Base-by-base conservation (phyloP, 2,113 vertebrate species). In the Pteropus alecto region DNA sequence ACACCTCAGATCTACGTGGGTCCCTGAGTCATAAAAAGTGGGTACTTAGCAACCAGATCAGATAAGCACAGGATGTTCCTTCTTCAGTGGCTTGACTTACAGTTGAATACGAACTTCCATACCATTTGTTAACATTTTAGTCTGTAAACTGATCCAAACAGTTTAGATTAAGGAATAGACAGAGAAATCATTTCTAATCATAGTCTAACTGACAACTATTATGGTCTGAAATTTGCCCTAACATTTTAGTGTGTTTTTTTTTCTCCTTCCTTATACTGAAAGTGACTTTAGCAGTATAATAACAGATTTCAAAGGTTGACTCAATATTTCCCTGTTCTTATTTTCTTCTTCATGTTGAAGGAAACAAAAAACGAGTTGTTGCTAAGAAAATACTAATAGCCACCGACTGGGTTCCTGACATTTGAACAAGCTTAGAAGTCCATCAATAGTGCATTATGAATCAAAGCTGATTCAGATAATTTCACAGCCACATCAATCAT, bases 31-130 rank as follows among this genome's bases (percentile, higher is more conserved):
- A 96, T 91, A 94, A 98, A 97, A 43, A 97, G 92, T 28, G 90
- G 96, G 82, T 98, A 97, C 97, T 97, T 98, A 98, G 98, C 98
- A 98, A 98, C 98, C 67, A 96, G 94, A 97, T 86, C 90, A 97
- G 95, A 97, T 96, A 60, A 98, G 97, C 94, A 98, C 96, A 97
- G 95, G 71, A 76, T 93, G 91, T 98, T 98, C 96, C 30, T 26
- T 92, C 51, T 71, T 94, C 97, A 93, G 96, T 22, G n/a, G 51
- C 3, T 4, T 68, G 77, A 94, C 90, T 97, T 95, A 78, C 90
- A 87, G 71, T 51, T 76, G 89, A 96, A 91, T 81, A 95, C 51
- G 71, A 94, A 91, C 95, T 88, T 90, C 95, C 33, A 2, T 67
- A 51, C 90, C 97, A 97, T 83, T 96, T 95, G 41, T 92, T 97